Conservation (phyloP, 1,140 invertebrate species). For the Plodia interpunctella region DNA sequence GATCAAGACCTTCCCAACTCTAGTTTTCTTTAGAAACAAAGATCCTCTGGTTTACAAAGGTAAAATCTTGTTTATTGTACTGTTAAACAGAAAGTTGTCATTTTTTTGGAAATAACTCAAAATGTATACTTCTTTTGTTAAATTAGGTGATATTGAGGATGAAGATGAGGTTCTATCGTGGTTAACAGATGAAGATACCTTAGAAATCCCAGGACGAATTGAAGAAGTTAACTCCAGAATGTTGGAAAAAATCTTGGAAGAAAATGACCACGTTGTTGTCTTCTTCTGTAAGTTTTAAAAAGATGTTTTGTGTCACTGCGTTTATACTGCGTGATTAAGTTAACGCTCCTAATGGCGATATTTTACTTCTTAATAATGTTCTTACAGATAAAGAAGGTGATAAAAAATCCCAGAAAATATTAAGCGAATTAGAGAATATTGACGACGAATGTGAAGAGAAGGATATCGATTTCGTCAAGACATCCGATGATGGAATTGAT, state of each 20-base stretch:
- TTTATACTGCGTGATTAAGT: no score
- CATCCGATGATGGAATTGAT: constrained; percentile 91
- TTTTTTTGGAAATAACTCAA: constrained; percentile 2
- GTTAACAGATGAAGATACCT: constrained; percentile 93
- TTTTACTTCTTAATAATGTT: neutral
- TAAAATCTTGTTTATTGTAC: constrained; percentile 18
- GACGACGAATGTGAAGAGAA: constrained; percentile 96
- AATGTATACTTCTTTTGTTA: neutral
- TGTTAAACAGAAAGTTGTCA: neutral
- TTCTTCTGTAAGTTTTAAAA: constrained; percentile 90
- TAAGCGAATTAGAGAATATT: constrained; percentile 94
- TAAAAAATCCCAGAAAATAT: constrained; percentile 92
- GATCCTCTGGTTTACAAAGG: constrained; percentile 87
- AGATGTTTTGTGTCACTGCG: neutral
- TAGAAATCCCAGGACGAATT: constrained; percentile 94
- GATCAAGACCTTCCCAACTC: constrained; percentile 89
- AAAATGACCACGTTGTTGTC: constrained; percentile 93
- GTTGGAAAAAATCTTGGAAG: constrained; percentile 92
- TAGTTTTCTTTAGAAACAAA: constrained; percentile 95
- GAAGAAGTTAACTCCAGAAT: constrained; percentile 95
- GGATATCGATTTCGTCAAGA: constrained; percentile 95
- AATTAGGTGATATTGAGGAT: constrained; percentile 88
- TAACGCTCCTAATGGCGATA: no score
- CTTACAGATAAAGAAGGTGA: constrained; percentile 90
- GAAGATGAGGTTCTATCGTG: constrained; percentile 94